Evolutionary conservation across 2,888 invertebrate species (phyloP).

Genomic region (Scaptomyza reducta): DNA sequence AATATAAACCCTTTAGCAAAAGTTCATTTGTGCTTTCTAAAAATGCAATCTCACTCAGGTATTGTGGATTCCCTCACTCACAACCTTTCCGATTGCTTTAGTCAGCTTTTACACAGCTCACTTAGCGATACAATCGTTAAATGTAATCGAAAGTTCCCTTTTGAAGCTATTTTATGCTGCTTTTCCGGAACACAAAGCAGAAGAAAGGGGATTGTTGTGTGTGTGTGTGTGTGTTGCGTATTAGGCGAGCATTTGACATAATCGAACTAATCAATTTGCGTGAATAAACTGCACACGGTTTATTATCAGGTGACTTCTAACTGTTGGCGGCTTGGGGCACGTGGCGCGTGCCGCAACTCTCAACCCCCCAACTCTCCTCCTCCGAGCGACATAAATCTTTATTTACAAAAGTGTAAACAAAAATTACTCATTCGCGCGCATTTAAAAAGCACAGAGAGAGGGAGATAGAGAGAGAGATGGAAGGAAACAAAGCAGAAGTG

Average conservation of each 20-base stretch:
- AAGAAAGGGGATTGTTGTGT: conserved; percentile 12
- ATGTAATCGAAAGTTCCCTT: background rate
- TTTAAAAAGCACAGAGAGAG: conserved; percentile 33
- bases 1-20: background rate
- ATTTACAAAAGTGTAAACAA: conserved; percentile 78
- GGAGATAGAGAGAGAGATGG: background rate
- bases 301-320: conserved; percentile 50
- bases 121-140: background rate
- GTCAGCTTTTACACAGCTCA: background rate
- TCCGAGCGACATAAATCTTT: conserved; percentile 72
- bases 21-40: background rate
- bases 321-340: conserved; percentile 33
- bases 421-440: conserved; percentile 76
- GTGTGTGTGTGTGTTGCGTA: conserved; percentile 15
- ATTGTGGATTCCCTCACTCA: too few species aligned
- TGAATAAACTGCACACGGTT: conserved; percentile 72
- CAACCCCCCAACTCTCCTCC: conserved; percentile 12
- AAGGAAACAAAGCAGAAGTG: conserved; percentile 44
- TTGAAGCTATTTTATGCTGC: conserved; percentile 11
- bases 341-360: conserved; percentile 60
- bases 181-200: conserved; percentile 16
- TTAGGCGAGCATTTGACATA: conserved; percentile 39
- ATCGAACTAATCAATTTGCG: conserved; percentile 77
- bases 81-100: background rate
- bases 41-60: background rate